These are phyloP conservation scores for Crioceris asparagi DNA, from an alignment of 2,888 invertebrate genomes.

Conservation along the genomic window DNA sequence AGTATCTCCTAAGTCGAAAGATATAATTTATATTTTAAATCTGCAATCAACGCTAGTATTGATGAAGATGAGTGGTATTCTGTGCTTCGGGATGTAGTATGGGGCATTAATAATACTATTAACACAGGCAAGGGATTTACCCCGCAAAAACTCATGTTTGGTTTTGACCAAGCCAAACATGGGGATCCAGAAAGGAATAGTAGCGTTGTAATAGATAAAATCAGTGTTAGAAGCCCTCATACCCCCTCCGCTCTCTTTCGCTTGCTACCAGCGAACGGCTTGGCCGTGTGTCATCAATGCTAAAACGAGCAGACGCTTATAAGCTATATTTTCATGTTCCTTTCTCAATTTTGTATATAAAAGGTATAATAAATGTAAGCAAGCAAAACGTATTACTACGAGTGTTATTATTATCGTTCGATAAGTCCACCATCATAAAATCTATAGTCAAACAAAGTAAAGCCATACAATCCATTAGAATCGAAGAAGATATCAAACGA, in stretches of 20 bases:
- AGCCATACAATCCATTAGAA: neutral
- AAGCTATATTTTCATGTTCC: no score
- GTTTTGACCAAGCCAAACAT: neutral
- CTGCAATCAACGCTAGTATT: conserved; percentile 8
- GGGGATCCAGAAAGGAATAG: neutral
- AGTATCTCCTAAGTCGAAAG: conserved; percentile 10
- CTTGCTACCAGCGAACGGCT: no score
- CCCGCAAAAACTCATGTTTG: neutral
- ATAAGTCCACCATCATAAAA: no score
- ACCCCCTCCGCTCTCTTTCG: no score
- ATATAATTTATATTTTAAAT: conserved; percentile 9
- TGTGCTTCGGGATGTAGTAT: neutral
- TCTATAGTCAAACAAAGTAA: neutral
- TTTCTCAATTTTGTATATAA: no score
- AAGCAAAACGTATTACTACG: no score
- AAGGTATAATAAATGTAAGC: no score
- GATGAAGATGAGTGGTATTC: conserved; percentile 8
- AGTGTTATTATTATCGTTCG: no score
- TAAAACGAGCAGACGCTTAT: no score
- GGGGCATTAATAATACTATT: conserved; percentile 3
- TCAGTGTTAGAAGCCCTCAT: no score
- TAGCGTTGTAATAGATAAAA: neutral
- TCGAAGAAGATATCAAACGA: neutral
- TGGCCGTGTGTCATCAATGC: no score
- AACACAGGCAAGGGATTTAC: neutral